A percentile compares a stretch with the other conserved stretches of the same genome.
Conservation (phyloP, 2,888 invertebrate genomes). For the Cyaniris semiargus region DNA sequence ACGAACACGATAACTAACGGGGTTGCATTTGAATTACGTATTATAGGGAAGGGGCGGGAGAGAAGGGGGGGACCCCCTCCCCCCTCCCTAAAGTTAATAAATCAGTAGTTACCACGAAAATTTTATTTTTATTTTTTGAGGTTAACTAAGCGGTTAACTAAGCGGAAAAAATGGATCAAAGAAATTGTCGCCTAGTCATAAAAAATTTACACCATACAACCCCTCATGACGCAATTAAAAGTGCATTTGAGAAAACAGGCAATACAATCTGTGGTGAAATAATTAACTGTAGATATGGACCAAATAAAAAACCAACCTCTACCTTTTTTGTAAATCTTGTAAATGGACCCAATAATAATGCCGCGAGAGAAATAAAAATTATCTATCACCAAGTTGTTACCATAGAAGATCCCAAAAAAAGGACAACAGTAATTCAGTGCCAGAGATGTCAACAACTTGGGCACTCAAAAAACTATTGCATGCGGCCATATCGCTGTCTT, state of each 20-base stretch:
- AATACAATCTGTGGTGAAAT: slow-evolving; percentile 37
- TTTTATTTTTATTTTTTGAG: no score
- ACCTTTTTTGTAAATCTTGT: slow-evolving; percentile 44
- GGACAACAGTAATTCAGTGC: slow-evolving; percentile 39
- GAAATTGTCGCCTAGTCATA: no score
- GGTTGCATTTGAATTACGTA: no score
- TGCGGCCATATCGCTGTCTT: slow-evolving; percentile 42
- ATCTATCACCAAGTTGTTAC: slow-evolving; percentile 39
- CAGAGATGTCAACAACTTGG: slow-evolving; percentile 44
- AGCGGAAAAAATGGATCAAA: no score
- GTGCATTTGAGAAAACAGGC: not conserved
- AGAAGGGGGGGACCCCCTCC: no score
- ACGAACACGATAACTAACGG: no score
- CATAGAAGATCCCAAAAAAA: slow-evolving; percentile 43
- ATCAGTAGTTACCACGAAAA: no score
- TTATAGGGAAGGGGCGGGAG: no score
- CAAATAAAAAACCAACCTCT: slow-evolving; percentile 40
- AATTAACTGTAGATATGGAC: slow-evolving; percentile 37
- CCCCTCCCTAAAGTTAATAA: no score
- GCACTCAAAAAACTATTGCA: slow-evolving; percentile 42
- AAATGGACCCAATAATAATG: slow-evolving; percentile 38
- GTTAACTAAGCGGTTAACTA: no score
- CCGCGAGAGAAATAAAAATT: slow-evolving; percentile 35
- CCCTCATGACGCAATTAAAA: not conserved
- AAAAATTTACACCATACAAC: no score